These are phyloP conservation scores for Unio pictorum DNA, from an alignment of 2,888 invertebrate genomes.

Conservation along the genomic window DNA sequence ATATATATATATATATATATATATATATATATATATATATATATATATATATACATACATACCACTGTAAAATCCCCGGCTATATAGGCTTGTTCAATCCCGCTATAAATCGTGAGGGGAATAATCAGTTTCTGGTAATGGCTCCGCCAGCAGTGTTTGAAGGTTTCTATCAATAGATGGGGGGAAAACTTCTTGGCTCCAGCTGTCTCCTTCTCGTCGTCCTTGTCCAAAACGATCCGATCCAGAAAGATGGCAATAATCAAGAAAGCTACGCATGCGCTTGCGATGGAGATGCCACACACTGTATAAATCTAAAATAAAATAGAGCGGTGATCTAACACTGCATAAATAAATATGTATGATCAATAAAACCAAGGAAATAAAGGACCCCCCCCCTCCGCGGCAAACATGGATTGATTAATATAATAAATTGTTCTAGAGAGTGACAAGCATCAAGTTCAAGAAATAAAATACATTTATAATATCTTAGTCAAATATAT, in stretches of 20 bases:
- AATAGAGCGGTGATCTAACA: background rate
- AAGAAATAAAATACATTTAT: too few relatives aligned
- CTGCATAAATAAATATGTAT: background rate
- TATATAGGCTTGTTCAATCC: slow-evolving; percentile 97
- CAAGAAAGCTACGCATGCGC: slow-evolving; percentile 87
- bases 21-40: slow-evolving; percentile 31
- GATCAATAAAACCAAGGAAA: background rate
- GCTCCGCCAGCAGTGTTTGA: slow-evolving; percentile 87
- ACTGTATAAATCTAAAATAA: slow-evolving; percentile 82
- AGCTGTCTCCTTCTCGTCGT: slow-evolving; percentile 19
- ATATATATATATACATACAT: too few relatives aligned
- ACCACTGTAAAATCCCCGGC: slow-evolving; percentile 80
- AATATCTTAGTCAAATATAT: too few relatives aligned
- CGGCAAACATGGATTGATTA: too few relatives aligned
- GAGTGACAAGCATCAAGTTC: too few relatives aligned
- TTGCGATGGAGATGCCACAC: slow-evolving; percentile 89
- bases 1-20: too few relatives aligned
- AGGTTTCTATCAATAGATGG: slow-evolving; percentile 77
- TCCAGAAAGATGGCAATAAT: slow-evolving; percentile 92
- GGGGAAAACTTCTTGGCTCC: slow-evolving; percentile 35
- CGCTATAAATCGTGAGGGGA: slow-evolving; percentile 96
- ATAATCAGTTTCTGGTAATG: slow-evolving; percentile 93
- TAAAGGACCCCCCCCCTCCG: background rate
- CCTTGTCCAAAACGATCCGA: slow-evolving; percentile 64
- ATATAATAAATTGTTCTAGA: too few relatives aligned